Evolutionary conservation across 2,888 invertebrate species (phyloP).

Genomic region (Erebia ligea): DNA sequence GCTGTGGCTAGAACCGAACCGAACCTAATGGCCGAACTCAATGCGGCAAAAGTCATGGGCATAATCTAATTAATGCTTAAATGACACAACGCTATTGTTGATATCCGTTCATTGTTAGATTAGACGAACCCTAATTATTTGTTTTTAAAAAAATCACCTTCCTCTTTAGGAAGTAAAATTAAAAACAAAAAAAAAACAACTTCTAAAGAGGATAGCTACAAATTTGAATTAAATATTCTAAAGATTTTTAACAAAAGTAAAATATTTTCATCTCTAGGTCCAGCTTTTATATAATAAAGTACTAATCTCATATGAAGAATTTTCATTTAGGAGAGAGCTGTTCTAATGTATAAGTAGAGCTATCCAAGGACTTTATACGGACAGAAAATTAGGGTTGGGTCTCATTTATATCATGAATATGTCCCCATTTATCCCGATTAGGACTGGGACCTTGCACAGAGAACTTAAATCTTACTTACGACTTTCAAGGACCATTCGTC

Average conservation of each 20-base stretch:
- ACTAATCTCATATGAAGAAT: slow-evolving; percentile 1
- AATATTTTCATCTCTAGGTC: neutral
- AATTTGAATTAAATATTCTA: neutral
- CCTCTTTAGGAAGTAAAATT: too few relatives aligned
- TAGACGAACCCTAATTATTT: too few relatives aligned
- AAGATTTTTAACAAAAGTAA: neutral
- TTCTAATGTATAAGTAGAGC: slow-evolving; percentile 26
- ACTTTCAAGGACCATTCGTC: slow-evolving; percentile 26
- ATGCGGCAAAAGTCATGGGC: too few relatives aligned
- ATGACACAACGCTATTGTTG: too few relatives aligned
- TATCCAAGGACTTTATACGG: slow-evolving; percentile 35
- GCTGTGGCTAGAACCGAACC: too few relatives aligned
- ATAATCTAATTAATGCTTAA: too few relatives aligned
- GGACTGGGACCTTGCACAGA: slow-evolving; percentile 31
- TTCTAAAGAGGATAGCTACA: too few relatives aligned
- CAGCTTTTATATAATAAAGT: slow-evolving; percentile 6
- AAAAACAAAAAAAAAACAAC: too few relatives aligned
- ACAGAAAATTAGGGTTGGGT: slow-evolving; percentile 37
- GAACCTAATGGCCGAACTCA: too few relatives aligned
- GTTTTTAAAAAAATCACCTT: too few relatives aligned
- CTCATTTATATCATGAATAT: slow-evolving; percentile 42
- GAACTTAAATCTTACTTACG: slow-evolving; percentile 35
- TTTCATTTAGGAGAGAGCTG: slow-evolving; percentile 1
- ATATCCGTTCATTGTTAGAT: too few relatives aligned
- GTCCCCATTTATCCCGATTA: slow-evolving; percentile 37